Conservation (phyloP, 1,140 invertebrate species). For the Drosophila asahinai region DNA sequence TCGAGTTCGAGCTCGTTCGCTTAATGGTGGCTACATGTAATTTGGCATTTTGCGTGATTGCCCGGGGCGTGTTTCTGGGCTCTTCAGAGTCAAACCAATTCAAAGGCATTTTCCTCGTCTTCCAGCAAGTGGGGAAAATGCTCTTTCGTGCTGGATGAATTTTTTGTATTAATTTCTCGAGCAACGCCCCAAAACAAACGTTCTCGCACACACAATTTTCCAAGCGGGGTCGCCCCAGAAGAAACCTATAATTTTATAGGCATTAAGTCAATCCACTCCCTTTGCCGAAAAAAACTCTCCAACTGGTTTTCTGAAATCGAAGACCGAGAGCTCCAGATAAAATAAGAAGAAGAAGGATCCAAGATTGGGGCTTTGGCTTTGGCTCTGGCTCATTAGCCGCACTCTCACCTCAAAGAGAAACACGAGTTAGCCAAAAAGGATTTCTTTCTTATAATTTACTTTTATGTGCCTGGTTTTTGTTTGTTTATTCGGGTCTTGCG, state of each 20-base stretch:
- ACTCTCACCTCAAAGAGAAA: constrained; percentile 65
- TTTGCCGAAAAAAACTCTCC: constrained; percentile 26
- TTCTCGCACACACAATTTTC: constrained; percentile 62
- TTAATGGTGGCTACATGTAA: constrained; percentile 80
- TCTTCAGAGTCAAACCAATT: constrained; percentile 51
- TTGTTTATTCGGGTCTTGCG: constrained; percentile 39
- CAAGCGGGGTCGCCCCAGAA: constrained; percentile 40
- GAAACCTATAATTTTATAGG: constrained; percentile 80
- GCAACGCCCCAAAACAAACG: constrained; percentile 66
- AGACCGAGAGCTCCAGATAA: constrained; percentile 5
- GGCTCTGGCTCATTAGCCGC: constrained; percentile 68
- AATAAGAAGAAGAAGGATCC: constrained; percentile 49
- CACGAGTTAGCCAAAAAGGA: constrained; percentile 54
- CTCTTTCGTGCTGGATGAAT: constrained; percentile 55
- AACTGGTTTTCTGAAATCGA: constrained; percentile 67
- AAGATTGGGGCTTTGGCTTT: constrained; percentile 14
- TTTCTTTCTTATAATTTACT: constrained; percentile 50
- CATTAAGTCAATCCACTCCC: constrained; percentile 68
- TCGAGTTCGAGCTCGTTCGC: constrained; percentile 63
- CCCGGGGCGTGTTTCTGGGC: constrained; percentile 71
- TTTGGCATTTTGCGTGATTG: constrained; percentile 84
- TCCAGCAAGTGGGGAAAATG: constrained; percentile 57
- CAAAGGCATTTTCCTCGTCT: constrained; percentile 57
- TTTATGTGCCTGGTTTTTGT: constrained; percentile 31
- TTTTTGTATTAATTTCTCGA: constrained; percentile 76